Percentiles rank a stretch among this genome's conserved stretches.
Evolutionary conservation across 1,140 invertebrate species (phyloP).

Genomic region (Zaprionus nigranus): DNA sequence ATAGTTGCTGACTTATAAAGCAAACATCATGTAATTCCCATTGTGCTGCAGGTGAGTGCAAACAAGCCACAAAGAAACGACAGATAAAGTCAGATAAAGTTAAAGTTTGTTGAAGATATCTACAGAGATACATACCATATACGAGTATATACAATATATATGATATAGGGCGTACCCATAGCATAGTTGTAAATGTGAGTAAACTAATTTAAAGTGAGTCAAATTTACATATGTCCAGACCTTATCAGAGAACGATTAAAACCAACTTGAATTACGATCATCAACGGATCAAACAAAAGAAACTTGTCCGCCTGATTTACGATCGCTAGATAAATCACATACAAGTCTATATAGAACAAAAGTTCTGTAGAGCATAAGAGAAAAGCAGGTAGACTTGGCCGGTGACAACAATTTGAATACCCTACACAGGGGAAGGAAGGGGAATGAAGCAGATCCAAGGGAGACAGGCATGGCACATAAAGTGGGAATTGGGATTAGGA

Average conservation of each 20-base stretch:
- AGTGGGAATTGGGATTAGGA: constrained; percentile 49
- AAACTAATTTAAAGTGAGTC: constrained; percentile 10
- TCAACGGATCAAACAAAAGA: constrained; percentile 4
- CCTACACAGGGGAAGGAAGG: constrained; percentile 12
- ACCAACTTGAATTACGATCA: background rate
- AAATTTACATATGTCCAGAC: constrained; percentile 3
- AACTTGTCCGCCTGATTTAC: constrained; percentile 1
- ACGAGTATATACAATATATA: no score
- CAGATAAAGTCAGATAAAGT: constrained; percentile 6
- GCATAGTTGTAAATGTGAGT: background rate
- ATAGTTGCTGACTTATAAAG: background rate
- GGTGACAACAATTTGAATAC: constrained; percentile 21
- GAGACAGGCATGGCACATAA: constrained; percentile 7
- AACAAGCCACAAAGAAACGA: background rate
- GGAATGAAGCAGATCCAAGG: background rate
- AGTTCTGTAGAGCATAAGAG: background rate
- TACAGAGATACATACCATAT: background rate
- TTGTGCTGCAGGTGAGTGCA: background rate
- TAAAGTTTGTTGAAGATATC: constrained; percentile 14
- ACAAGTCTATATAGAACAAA: background rate
- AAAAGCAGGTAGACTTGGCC: background rate
- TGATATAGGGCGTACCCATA: background rate
- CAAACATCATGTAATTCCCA: background rate
- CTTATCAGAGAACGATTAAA: background rate
- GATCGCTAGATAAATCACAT: background rate